Conservation (phyloP, 2,797 vertebrate species). For the Spheniscus humboldti region DNA sequence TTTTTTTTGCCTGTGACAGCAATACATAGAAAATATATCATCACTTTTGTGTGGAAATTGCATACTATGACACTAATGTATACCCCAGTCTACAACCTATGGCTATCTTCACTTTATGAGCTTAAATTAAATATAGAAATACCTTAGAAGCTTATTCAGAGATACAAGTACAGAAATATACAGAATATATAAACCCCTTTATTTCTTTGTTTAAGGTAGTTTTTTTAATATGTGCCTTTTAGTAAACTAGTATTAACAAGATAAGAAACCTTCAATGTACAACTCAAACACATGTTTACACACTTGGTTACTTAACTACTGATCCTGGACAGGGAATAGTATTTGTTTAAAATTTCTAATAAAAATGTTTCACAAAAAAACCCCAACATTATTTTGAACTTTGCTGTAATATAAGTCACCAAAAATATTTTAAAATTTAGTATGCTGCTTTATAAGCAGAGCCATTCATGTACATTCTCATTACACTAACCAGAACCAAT, state of each 20-base stretch:
- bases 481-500: neutral
- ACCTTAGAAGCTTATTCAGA: neutral
- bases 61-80: neutral
- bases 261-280: neutral
- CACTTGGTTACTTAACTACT: neutral
- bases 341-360: neutral
- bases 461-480: neutral
- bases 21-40: neutral
- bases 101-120: neutral
- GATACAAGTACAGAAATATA: neutral
- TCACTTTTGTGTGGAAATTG: neutral
- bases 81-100: neutral
- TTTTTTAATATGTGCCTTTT: neutral
- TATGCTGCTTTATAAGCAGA: neutral
- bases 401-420: neutral
- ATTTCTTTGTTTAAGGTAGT: neutral
- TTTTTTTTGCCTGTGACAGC: neutral
- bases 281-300: neutral
- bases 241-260: neutral
- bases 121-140: neutral
- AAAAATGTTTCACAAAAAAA: neutral
- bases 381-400: neutral
- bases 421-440: neutral
- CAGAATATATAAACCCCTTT: neutral
- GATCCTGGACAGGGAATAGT: neutral